Evolutionary conservation across 2,888 invertebrate species (phyloP).

Genomic region (Balanococcus diminutus): DNA sequence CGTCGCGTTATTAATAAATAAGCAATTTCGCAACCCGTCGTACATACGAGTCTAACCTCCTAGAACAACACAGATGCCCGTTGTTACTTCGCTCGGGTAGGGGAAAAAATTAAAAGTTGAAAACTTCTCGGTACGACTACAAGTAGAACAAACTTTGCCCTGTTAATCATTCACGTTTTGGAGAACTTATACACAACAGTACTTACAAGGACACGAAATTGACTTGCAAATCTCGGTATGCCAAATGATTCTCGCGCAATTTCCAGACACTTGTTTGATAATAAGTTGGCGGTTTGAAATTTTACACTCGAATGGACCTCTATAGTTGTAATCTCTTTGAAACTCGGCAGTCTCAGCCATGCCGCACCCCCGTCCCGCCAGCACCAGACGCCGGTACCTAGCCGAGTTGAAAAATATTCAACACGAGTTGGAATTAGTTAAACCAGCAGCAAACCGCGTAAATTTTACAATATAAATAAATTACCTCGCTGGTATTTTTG

Average conservation of each 20-base stretch:
- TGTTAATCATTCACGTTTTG: slow-evolving; percentile 33
- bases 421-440: background rate
- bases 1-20: background rate
- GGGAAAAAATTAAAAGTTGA: background rate
- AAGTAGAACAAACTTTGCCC: background rate
- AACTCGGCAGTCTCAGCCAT: background rate
- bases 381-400: background rate
- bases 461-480: slow-evolving; percentile 32
- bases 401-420: background rate
- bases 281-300: slow-evolving; percentile 3
- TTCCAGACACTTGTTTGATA: slow-evolving; percentile 19
- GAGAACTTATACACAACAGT: background rate
- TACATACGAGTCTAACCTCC: background rate
- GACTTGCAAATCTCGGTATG: background rate
- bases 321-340: slow-evolving; percentile 14
- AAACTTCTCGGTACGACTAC: background rate
- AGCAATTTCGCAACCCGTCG: background rate
- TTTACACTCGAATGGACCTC: background rate
- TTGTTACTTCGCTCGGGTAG: background rate
- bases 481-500: slow-evolving; percentile 21
- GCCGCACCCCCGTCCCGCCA: background rate
- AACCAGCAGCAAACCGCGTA: background rate
- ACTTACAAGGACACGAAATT: slow-evolving; percentile 6
- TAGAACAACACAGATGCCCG: background rate
- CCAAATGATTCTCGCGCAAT: background rate